Evolutionary conservation across 2,888 invertebrate genomes (phyloP).

Genomic region (Troides oblongomaculatus): DNA sequence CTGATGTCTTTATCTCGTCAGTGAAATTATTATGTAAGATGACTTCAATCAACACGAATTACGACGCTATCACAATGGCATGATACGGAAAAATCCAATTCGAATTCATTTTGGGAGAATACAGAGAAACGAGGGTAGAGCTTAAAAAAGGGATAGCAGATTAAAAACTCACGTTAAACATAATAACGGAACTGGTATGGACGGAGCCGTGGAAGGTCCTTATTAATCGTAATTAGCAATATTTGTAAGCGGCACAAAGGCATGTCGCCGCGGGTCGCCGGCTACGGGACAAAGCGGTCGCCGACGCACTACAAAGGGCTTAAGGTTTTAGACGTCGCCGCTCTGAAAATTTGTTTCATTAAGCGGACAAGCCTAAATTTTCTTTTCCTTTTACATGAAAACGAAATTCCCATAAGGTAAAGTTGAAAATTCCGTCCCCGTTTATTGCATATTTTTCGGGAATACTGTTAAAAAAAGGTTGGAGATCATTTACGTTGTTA

Average conservation of each 20-base stretch:
- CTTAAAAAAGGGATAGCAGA: slow-evolving; percentile 30
- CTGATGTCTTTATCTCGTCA: too few species aligned
- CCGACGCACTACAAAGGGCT: slow-evolving; percentile 71
- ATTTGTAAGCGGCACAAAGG: slow-evolving; percentile 70
- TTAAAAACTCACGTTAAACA: slow-evolving; percentile 37
- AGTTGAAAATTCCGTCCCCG: slow-evolving; percentile 51
- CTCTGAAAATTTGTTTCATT: slow-evolving; percentile 77
- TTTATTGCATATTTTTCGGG: slow-evolving; percentile 12
- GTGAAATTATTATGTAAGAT: not conserved
- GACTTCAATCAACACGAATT: not conserved
- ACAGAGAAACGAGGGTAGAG: slow-evolving; percentile 16
- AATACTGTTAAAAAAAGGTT: slow-evolving; percentile 9
- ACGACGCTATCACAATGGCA: not conserved
- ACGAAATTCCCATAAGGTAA: slow-evolving; percentile 55
- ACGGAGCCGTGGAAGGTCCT: slow-evolving; percentile 44
- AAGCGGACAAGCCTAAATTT: slow-evolving; percentile 64
- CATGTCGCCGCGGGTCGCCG: slow-evolving; percentile 55
- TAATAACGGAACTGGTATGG: slow-evolving; percentile 32
- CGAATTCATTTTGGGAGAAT: slow-evolving; percentile 1
- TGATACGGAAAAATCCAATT: not conserved
- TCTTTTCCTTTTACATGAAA: slow-evolving; percentile 58
- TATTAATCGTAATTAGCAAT: slow-evolving; percentile 74
- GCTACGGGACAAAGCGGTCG: slow-evolving; percentile 61
- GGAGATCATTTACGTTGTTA: not conserved
- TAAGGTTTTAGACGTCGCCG: slow-evolving; percentile 72